Conservation (phyloP, 1,140 invertebrate genomes). For the Drosophila setifemur region DNA sequence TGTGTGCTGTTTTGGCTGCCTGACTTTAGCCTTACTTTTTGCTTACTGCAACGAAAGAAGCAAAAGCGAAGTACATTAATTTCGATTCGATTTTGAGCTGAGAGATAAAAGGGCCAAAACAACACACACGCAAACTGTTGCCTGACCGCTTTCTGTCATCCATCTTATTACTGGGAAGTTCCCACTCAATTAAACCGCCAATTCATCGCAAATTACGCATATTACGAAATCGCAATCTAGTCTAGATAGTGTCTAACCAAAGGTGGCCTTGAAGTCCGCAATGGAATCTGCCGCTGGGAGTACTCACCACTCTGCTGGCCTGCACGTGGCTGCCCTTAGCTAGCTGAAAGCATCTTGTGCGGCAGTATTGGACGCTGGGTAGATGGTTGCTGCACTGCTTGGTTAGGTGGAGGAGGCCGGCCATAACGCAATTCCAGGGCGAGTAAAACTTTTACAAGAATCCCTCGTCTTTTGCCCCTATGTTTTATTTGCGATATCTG, state of each 20-base stretch:
- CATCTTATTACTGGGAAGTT: background rate
- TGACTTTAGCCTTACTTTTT: constrained; percentile 19
- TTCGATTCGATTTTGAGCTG: constrained; percentile 7
- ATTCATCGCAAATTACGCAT: constrained; percentile 29
- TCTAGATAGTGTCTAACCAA: constrained; percentile 26
- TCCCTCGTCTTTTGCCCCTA: constrained; percentile 34
- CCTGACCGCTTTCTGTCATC: constrained; percentile 26
- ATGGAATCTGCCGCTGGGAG: background rate
- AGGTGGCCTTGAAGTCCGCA: constrained; percentile 69
- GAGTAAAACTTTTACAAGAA: constrained; percentile 53
- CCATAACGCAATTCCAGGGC: constrained; percentile 56
- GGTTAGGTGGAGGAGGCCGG: constrained; percentile 62
- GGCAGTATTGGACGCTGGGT: constrained; percentile 22
- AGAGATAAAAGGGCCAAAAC: constrained; percentile 68
- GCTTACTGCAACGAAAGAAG: constrained; percentile 79
- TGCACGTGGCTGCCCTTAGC: constrained; percentile 31
- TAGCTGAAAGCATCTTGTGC: constrained; percentile 33
- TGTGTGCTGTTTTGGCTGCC: constrained; percentile 70
- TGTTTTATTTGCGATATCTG: constrained; percentile 41
- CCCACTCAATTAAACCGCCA: constrained; percentile 16
- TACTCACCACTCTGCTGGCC: constrained; percentile 59
- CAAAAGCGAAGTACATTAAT: constrained; percentile 48
- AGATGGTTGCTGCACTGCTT: constrained; percentile 68
- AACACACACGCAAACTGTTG: constrained; percentile 71
- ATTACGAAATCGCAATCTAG: constrained; percentile 71